Conservation (phyloP, 53 echinoderm and acorn worm genomes). For the Antedon mediterranea region DNA sequence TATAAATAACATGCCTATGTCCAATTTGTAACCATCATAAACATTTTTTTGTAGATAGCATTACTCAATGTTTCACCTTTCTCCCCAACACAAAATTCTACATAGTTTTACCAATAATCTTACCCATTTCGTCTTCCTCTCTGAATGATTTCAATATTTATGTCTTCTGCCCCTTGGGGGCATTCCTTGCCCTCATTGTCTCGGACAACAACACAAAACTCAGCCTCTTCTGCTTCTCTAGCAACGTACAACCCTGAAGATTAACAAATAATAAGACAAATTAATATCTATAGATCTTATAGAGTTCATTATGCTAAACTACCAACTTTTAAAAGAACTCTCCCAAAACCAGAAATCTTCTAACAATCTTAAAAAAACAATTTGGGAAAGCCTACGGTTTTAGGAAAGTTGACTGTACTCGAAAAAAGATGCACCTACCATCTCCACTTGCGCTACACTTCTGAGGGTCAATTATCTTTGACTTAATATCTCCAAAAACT, state of each 20-base stretch:
- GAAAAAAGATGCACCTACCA: conserved; percentile 29
- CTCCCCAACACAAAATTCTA: no score
- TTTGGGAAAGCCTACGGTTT: not conserved
- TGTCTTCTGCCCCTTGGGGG: conserved; percentile 60
- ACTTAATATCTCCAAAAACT: conserved; percentile 46
- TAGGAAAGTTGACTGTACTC: not conserved
- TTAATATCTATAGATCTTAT: no score
- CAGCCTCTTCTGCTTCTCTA: conserved; percentile 37
- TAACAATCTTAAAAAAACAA: not conserved
- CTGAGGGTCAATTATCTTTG: conserved; percentile 35
- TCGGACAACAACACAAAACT: conserved; percentile 31
- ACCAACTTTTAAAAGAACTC: no score
- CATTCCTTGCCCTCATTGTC: conserved; percentile 45
- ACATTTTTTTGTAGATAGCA: no score
- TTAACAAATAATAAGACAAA: not conserved
- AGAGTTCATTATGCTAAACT: no score
- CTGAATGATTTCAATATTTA: conserved; percentile 43
- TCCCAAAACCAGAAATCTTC: no score
- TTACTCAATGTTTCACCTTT: no score
- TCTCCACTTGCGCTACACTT: conserved; percentile 58
- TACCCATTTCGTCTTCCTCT: conserved; percentile 43
- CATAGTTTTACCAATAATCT: not conserved
- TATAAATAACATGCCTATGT: no score
- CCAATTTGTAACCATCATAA: no score
- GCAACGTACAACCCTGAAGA: conserved; percentile 43